These are phyloP conservation scores for Nemotelus nigrinus DNA, from an alignment of 2,888 invertebrate species.

Conservation along the genomic window DNA sequence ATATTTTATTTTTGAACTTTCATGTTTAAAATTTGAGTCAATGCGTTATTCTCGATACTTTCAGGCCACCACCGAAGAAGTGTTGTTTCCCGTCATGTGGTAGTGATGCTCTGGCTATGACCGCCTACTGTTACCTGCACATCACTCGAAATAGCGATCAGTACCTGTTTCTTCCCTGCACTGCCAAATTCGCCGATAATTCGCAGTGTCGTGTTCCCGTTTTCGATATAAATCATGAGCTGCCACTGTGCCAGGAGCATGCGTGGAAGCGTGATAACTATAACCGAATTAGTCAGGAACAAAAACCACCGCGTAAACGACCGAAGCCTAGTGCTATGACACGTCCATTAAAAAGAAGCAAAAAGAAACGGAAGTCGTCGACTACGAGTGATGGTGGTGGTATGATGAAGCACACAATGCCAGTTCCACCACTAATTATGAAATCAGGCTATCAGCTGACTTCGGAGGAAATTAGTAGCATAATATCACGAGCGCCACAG, in stretches of 20 bases:
- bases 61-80: constrained; percentile 56
- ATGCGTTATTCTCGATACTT: neutral
- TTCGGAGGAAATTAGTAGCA: constrained; percentile 49
- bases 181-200: constrained; percentile 80
- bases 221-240: constrained; percentile 79
- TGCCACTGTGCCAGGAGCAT: constrained; percentile 88
- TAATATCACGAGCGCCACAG: constrained; percentile 52
- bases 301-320: constrained; percentile 73
- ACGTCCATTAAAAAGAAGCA: constrained; percentile 69
- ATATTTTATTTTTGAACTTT: too few relatives aligned
- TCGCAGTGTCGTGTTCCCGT: constrained; percentile 82
- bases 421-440: neutral
- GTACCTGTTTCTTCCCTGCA: constrained; percentile 81
- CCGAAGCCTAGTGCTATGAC: constrained; percentile 68
- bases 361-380: constrained; percentile 65
- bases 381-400: constrained; percentile 54
- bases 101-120: constrained; percentile 63
- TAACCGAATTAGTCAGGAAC: constrained; percentile 78
- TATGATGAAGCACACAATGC: constrained; percentile 50
- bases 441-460: constrained; percentile 27
- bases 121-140: constrained; percentile 84
- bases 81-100: constrained; percentile 59
- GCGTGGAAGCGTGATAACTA: constrained; percentile 87
- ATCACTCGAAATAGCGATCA: constrained; percentile 88
- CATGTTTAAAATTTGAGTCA: too few relatives aligned